A percentile compares a stretch with the other conserved stretches of the same genome.
Evolutionary conservation across 2,113 vertebrate genomes (phyloP).

Genomic region (Pipra filicauda): DNA sequence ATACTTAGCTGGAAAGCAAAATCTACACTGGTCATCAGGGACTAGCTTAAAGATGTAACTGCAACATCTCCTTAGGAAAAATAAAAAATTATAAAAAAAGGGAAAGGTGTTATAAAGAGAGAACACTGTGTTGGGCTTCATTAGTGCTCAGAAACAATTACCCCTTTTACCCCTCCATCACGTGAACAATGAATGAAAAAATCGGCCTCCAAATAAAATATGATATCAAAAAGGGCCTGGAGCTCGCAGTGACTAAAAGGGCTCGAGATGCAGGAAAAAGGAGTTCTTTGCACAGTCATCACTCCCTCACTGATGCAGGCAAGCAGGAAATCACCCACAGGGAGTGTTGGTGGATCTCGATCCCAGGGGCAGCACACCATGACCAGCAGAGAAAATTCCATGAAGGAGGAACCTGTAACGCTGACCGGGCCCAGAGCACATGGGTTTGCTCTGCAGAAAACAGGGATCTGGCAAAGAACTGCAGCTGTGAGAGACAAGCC

Average conservation of each 20-base stretch:
- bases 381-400: neutral
- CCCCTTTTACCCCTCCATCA: neutral
- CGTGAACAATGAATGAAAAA: neutral
- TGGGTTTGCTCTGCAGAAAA: neutral
- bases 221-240: neutral
- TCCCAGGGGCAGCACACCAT: neutral
- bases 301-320: neutral
- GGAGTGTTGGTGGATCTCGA: neutral
- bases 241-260: neutral
- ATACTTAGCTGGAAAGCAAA: conserved; percentile 38
- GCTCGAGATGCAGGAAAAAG: neutral
- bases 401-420: neutral
- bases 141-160: neutral
- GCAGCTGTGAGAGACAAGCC: neutral
- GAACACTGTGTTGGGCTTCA: neutral
- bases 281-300: neutral
- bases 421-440: neutral
- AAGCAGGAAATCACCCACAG: neutral
- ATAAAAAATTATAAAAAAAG: neutral
- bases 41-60: neutral
- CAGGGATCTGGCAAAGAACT: neutral
- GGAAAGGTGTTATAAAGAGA: neutral
- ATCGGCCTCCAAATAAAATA: neutral
- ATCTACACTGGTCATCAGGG: conserved; percentile 6
- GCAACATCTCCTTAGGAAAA: neutral